Base-by-base conservation (phyloP, 2,113 vertebrate species). In the Limanda limanda region DNA sequence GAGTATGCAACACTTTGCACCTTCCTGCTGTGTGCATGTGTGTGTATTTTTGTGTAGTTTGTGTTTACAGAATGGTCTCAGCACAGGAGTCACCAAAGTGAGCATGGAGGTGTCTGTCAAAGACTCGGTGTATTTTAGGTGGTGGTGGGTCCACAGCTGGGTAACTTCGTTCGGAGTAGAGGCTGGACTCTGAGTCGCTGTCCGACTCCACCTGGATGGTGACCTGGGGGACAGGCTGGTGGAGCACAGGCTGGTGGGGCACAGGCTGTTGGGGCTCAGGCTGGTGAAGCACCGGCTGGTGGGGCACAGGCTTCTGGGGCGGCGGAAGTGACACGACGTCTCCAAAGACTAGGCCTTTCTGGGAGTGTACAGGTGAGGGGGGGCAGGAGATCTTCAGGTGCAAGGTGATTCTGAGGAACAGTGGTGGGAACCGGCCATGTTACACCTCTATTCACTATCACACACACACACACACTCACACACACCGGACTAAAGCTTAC, bases 311-410 rank as follows among this genome's bases (percentile, higher is more conserved):
- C 5, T 88, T 93, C 71, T 31, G 66, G 0, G 90, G 54, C 0
- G 93, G 81, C 54, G 17, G 93, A 15, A 79, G 92, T 0, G 92
- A 74, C 72, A 91, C 94, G 73, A 75, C 87, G 56, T 79, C 76
- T 20, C 42, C 54, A 11, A 78, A 31, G 58, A 10, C 5, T 1
- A 84, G 74, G 89, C 75, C 85, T 65, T 42, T 76, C 65, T 84
- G 79, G 66, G 91, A 89, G 72, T 94, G 94, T 5, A 94, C 93
- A 1, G 95, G 95, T 56, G 96, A 96, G 45, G 86, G 91, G 0
- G 95, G 95, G 88, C 95, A 96, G 45, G 95, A 95, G 83, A 97
- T 97, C 95, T 95, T 97, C 94, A 98, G 94, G 92, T 95, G 96
- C 23, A 97, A 91, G 2, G 95, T 97, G 88, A 97, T 95, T 45